Evolutionary conservation across 2,888 invertebrate genomes (phyloP).

Genomic region (Microctonus aethiopoides): DNA sequence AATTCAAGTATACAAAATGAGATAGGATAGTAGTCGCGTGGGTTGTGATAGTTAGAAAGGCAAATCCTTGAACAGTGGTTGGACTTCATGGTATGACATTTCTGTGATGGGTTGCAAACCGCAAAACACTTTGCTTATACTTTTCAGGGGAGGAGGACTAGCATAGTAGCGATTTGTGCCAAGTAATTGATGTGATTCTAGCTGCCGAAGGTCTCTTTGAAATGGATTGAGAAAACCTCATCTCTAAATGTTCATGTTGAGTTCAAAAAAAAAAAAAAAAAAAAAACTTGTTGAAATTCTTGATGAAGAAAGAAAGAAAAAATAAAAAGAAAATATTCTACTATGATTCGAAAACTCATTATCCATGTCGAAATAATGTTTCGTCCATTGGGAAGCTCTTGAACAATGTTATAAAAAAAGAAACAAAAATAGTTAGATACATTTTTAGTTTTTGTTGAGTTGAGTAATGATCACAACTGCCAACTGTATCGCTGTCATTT

Average conservation of each 20-base stretch:
- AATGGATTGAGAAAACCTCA: slow-evolving; percentile 59
- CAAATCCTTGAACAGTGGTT: slow-evolving; percentile 57
- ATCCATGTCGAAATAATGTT: background rate
- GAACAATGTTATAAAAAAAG: background rate
- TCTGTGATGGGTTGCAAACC: slow-evolving; percentile 49
- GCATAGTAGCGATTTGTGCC: slow-evolving; percentile 28
- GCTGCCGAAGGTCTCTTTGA: slow-evolving; percentile 52
- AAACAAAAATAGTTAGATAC: background rate
- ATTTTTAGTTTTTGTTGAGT: background rate
- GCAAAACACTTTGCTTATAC: slow-evolving; percentile 46
- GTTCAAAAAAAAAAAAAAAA: background rate
- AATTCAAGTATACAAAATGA: slow-evolving; percentile 17
- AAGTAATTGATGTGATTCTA: slow-evolving; percentile 56
- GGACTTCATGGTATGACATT: slow-evolving; percentile 32
- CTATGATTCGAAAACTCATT: no score
- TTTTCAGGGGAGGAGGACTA: slow-evolving; percentile 47
- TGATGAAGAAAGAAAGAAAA: background rate
- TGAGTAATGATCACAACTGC: background rate
- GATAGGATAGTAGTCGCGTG: slow-evolving; percentile 33
- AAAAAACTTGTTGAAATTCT: no score
- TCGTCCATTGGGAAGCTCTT: background rate
- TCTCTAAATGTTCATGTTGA: slow-evolving; percentile 20
- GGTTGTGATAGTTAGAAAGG: slow-evolving; percentile 42
- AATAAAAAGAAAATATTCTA: background rate
- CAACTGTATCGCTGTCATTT: background rate